Percentiles rank a stretch among this genome's conserved stretches.
These are phyloP conservation scores for Siniperca obscura DNA, from an alignment of 2,797 vertebrate genomes.

Conservation along the genomic window DNA sequence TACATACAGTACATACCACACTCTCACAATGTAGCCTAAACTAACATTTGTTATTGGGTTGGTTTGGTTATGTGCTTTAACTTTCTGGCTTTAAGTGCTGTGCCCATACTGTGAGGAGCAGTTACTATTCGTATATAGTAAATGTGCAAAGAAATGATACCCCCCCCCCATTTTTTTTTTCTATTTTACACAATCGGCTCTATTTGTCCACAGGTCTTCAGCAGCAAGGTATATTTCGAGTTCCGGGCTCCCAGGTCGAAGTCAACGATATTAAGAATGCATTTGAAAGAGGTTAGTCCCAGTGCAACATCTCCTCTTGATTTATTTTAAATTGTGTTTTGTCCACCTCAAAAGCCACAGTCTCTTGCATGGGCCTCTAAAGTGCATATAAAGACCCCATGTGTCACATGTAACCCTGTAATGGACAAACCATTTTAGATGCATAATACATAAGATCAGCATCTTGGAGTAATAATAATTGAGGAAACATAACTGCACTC, in stretches of 20 bases:
- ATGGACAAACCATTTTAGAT: slow-evolving; percentile 60
- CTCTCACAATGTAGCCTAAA: neutral
- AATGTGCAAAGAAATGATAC: slow-evolving; percentile 2
- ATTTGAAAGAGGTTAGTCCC: slow-evolving; percentile 95
- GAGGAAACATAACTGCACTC: slow-evolving; percentile 31
- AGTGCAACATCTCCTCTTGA: slow-evolving; percentile 59
- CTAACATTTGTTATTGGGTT: neutral
- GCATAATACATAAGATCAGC: slow-evolving; percentile 59
- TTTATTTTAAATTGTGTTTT: slow-evolving; percentile 77
- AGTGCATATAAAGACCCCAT: slow-evolving; percentile 65
- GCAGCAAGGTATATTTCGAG: slow-evolving; percentile 98
- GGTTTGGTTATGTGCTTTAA: neutral
- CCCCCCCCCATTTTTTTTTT: slow-evolving; percentile 4
- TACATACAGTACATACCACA: neutral
- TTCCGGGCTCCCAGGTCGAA: slow-evolving; percentile 98
- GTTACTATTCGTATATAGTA: neutral
- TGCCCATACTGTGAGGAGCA: neutral
- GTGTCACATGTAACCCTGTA: slow-evolving; percentile 48
- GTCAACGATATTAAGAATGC: slow-evolving; percentile 99
- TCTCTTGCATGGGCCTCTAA: slow-evolving; percentile 50
- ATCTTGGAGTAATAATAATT: slow-evolving; percentile 43
- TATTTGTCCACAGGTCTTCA: slow-evolving; percentile 89
- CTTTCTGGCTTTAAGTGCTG: neutral
- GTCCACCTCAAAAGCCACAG: slow-evolving; percentile 63
- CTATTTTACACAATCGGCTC: slow-evolving; percentile 26